Conservation (phyloP, 1,140 invertebrate species). For the Caenorhabditis elegans region DNA sequence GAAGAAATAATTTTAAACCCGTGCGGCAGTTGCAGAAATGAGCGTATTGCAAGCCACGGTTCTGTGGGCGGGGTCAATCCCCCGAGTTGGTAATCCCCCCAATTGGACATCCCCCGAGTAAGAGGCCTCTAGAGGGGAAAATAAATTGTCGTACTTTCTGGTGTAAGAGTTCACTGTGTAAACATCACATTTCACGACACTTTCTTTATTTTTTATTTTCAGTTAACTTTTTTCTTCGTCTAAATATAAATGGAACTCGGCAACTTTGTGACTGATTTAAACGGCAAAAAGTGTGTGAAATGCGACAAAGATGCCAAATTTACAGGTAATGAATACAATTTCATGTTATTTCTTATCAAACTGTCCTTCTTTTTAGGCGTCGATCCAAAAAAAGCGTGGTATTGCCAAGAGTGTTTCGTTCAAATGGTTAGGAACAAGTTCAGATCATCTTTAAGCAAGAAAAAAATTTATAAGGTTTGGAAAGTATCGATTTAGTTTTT, state of each 20-base stretch:
- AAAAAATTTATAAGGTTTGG: slow-evolving; percentile 38
- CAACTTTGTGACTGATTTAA: background rate
- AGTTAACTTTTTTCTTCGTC: too few relatives aligned
- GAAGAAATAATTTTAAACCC: too few relatives aligned
- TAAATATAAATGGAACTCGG: background rate
- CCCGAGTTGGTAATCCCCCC: too few relatives aligned
- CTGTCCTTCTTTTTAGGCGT: slow-evolving; percentile 2
- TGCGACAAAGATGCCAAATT: slow-evolving; percentile 41
- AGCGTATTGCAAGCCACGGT: too few relatives aligned
- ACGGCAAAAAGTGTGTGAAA: slow-evolving; percentile 41
- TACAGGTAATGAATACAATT: too few relatives aligned
- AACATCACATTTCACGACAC: background rate
- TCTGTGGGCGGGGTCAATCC: too few relatives aligned
- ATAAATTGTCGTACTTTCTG: too few relatives aligned
- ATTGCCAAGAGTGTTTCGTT: slow-evolving; percentile 45
- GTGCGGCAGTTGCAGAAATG: too few relatives aligned
- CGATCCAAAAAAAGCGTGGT: slow-evolving; percentile 46
- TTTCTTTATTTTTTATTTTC: background rate
- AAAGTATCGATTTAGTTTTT: background rate
- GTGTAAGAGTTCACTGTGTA: background rate
- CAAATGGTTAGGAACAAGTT: slow-evolving; percentile 50
- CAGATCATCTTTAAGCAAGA: slow-evolving; percentile 41
- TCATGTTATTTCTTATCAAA: background rate
- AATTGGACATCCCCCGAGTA: too few relatives aligned
- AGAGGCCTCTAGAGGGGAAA: too few relatives aligned